Evolutionary conservation across 1,140 invertebrate species (phyloP), one percentile per base, ranked within the genome.

Genomic region (Meloidogyne exigua): DNA sequence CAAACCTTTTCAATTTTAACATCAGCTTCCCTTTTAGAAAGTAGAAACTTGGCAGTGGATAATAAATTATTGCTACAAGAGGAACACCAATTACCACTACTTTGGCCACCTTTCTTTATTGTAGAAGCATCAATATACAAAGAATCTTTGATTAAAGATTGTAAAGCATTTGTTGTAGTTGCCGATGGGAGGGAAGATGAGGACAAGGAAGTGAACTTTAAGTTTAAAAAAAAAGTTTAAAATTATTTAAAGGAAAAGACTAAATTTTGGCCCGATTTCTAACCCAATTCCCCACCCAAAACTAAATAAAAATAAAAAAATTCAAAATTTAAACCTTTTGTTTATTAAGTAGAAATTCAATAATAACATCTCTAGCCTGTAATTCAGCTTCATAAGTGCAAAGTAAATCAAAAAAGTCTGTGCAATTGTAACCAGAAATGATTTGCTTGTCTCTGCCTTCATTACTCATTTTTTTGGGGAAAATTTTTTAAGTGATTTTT

Each of bases 321-420:
- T n/a, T n/a, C n/a, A n/a, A n/a, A n/a, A n/a, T n/a, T n/a, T n/a
- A n/a, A 39, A 36, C 36, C n/a, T 49, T 44, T 49, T 36, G 28
- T 63, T 72, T 49, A 49, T 57, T 39, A 12, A 77, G 23, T 15
- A 66, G 32, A n/a, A 65, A 75, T n/a, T 66, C 71, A 32, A 78
- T 21, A 21, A 68, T 28, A 13, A 68, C 39, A 36, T 78, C 76
- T 36, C 68, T 75, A 32, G 76, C 76, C 18, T 78, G 76, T 32
- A 78, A 62, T 76, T 78, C 76, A 57, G 36, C 74, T 25, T 78
- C 76, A 49, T 78, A 78, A 2, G 26, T 11, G 10, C 75, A 42
- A 28, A 78, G 23, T 18, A 78, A 26, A 3, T 71, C 44, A 3
- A 78, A 62, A 49, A 78, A 23, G 11, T 78, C 13, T 12, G 63